A percentile compares a stretch with the other conserved stretches of the same genome.
Conservation (phyloP, 2,797 vertebrate species). For the Gallinago stenura region DNA sequence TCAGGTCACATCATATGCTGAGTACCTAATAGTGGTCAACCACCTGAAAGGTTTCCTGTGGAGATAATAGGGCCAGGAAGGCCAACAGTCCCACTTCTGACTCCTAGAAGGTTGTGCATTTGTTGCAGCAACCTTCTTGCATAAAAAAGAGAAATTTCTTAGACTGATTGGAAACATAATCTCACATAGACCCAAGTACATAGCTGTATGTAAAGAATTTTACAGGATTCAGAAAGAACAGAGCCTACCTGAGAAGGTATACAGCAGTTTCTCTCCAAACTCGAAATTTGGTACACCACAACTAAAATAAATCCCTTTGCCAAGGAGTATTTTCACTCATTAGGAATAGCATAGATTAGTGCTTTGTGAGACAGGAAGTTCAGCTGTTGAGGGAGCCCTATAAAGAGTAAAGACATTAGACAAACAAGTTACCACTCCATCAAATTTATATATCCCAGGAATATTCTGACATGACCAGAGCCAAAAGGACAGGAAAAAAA, state of each 20-base stretch:
- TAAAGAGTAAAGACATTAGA: not conserved
- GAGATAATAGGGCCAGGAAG: not conserved
- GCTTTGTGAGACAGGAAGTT: not conserved
- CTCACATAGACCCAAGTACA: not conserved
- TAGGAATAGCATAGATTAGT: not conserved
- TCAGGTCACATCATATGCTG: fast-evolving
- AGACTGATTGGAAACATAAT: not conserved
- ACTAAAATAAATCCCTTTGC: not conserved
- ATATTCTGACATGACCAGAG: not conserved
- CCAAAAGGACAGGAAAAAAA: not conserved
- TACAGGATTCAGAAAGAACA: not conserved
- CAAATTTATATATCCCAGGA: not conserved
- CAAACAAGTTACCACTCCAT: not conserved
- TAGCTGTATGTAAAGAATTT: not conserved
- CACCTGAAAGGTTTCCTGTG: not conserved
- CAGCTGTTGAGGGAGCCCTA: not conserved
- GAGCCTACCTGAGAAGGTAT: not conserved
- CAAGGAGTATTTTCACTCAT: not conserved
- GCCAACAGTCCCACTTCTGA: not conserved
- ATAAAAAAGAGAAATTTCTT: not conserved
- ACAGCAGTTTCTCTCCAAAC: not conserved
- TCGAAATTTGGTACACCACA: not conserved
- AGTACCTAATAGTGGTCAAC: fast-evolving
- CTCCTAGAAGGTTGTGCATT: not conserved
- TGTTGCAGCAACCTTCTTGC: not conserved